Percentiles rank a stretch among this genome's conserved stretches.
These are phyloP conservation scores for Platyscelio sp. DNA, from an alignment of 2,888 invertebrate species.

Conservation along the genomic window DNA sequence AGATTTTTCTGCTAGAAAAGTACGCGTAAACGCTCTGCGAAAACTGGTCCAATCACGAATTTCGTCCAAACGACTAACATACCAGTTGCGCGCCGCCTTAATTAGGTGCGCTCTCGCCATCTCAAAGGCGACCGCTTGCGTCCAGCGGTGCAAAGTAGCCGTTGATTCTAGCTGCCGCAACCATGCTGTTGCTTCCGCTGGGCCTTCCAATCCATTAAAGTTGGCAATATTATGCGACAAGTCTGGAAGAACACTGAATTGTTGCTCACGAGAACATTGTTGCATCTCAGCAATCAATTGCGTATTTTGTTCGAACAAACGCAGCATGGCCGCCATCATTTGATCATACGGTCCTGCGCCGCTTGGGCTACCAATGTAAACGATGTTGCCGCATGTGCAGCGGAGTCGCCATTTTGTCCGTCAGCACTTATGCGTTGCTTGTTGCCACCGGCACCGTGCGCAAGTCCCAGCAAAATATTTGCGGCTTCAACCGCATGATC, in stretches of 20 bases:
- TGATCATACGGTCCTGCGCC: too few relatives aligned
- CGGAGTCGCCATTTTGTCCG: too few relatives aligned
- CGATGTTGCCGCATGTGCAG: too few relatives aligned
- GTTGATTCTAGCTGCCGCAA: slow-evolving; percentile 25
- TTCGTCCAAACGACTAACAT: background rate
- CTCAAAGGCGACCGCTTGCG: slow-evolving; percentile 20
- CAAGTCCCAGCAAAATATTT: too few relatives aligned
- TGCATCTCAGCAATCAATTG: too few relatives aligned
- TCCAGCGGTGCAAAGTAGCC: slow-evolving; percentile 19
- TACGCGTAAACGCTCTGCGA: background rate
- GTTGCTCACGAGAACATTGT: background rate
- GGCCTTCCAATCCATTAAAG: slow-evolving; percentile 19
- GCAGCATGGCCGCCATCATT: too few relatives aligned
- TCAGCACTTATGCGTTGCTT: too few relatives aligned
- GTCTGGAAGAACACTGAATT: slow-evolving; percentile 22
- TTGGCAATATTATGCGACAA: slow-evolving; percentile 24
- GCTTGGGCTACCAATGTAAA: too few relatives aligned
- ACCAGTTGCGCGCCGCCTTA: slow-evolving; percentile 17
- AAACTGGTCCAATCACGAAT: slow-evolving; percentile 18
- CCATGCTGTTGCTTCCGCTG: background rate
- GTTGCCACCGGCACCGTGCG: too few relatives aligned
- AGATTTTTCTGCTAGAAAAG: slow-evolving; percentile 3
- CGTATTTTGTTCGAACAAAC: too few relatives aligned
- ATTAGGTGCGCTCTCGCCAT: slow-evolving; percentile 11
- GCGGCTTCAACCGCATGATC: background rate